Evolutionary conservation across 2,113 vertebrate species (phyloP).

Genomic region (Oreochromis spilurus): DNA sequence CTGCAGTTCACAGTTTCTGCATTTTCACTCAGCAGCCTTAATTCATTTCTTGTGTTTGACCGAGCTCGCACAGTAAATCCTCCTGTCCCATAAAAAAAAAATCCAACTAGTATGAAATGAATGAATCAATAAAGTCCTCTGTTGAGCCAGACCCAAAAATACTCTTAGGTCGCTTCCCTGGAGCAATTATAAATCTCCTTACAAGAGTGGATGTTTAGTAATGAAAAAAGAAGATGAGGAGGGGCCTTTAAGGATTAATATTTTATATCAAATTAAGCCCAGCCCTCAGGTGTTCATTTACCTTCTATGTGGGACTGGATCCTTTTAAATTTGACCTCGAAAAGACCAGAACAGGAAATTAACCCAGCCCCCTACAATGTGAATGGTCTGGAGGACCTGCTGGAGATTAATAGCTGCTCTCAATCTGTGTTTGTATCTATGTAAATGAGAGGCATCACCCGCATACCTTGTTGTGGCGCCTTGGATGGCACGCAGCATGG

Average conservation of each 20-base stretch:
- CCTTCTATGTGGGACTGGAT: neutral
- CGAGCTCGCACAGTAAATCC: neutral
- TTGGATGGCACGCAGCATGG: neutral
- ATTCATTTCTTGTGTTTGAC: neutral
- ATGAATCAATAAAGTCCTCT: conserved; percentile 1
- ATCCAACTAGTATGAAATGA: neutral
- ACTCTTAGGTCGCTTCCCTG: neutral
- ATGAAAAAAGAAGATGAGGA: conserved; percentile 24
- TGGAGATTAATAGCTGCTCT: neutral
- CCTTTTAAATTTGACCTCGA: conserved; percentile 3
- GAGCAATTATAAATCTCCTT: conserved; percentile 28
- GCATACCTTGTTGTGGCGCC: conserved; percentile 21
- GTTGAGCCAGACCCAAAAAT: conserved; percentile 17
- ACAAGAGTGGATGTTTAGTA: neutral
- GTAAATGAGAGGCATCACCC: conserved; percentile 32
- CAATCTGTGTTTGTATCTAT: conserved; percentile 17
- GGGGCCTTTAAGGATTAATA: conserved; percentile 28
- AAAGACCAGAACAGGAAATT: conserved; percentile 42
- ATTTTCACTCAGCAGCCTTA: neutral
- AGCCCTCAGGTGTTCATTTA: conserved; percentile 30
- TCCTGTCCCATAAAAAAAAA: neutral
- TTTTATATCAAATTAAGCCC: conserved; percentile 40
- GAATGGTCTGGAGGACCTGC: neutral
- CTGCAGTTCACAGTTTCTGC: neutral
- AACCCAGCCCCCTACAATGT: neutral